Evolutionary conservation across 2,888 invertebrate species (phyloP).

Genomic region (Nomada hirtipes): DNA sequence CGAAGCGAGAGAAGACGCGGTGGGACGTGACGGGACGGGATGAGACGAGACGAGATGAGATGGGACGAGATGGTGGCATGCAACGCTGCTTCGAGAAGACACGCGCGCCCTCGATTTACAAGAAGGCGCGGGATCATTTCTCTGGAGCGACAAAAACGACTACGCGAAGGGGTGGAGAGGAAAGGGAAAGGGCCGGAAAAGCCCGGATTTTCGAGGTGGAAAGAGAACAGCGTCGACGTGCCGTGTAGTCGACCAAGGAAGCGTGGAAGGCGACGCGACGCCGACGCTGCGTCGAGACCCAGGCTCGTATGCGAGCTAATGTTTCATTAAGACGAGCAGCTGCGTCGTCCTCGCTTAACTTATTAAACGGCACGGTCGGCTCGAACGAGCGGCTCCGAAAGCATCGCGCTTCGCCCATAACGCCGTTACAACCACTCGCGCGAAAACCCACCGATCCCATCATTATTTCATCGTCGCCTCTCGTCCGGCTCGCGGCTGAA

Average conservation of each 20-base stretch:
- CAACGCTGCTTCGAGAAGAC: too few relatives aligned
- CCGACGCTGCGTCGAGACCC: constrained; percentile 59
- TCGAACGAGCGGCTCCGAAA: constrained; percentile 63
- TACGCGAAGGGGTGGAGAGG: too few relatives aligned
- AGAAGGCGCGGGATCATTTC: background rate
- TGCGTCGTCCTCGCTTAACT: constrained; percentile 83
- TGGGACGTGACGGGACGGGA: too few relatives aligned
- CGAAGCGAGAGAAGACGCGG: too few relatives aligned
- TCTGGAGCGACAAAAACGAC: too few relatives aligned
- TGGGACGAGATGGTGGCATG: too few relatives aligned
- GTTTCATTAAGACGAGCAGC: constrained; percentile 83
- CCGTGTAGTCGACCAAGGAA: constrained; percentile 40
- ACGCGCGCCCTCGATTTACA: background rate
- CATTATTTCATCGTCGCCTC: constrained; percentile 73
- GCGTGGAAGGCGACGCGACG: constrained; percentile 6
- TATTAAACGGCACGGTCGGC: constrained; percentile 82
- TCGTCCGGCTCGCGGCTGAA: background rate
- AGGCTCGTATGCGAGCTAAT: constrained; percentile 80
- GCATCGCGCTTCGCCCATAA: constrained; percentile 26
- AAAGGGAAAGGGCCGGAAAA: background rate
- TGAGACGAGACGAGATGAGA: too few relatives aligned
- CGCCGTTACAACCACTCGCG: constrained; percentile 30
- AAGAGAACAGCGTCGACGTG: background rate
- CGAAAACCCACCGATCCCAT: constrained; percentile 60
- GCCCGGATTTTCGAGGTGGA: background rate